These are phyloP conservation scores for Zaprionus bogoriensis DNA, from an alignment of 2,888 invertebrate species.

Conservation along the genomic window DNA sequence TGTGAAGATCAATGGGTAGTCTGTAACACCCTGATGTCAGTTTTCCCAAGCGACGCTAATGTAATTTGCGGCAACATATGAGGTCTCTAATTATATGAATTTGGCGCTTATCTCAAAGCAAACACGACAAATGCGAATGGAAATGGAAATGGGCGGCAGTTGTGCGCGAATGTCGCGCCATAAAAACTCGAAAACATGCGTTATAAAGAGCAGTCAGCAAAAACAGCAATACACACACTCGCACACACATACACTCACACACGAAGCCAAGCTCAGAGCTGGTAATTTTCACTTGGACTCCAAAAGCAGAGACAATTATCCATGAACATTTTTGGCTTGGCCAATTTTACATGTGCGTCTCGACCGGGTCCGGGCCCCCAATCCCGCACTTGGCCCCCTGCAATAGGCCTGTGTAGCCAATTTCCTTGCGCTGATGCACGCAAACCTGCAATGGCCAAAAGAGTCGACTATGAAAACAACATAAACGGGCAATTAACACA, in stretches of 20 bases:
- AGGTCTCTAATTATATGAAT: constrained; percentile 73
- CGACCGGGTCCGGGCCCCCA: no score
- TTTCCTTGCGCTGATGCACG: constrained; percentile 59
- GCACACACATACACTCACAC: not conserved
- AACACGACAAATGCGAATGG: constrained; percentile 70
- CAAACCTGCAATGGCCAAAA: constrained; percentile 53
- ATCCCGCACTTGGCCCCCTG: no score
- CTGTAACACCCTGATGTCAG: not conserved
- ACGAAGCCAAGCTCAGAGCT: constrained; percentile 19
- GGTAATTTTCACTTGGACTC: constrained; percentile 64
- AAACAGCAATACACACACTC: not conserved
- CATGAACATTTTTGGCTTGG: constrained; percentile 54
- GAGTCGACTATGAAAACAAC: constrained; percentile 18
- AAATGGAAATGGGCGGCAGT: constrained; percentile 57
- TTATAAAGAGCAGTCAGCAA: constrained; percentile 30
- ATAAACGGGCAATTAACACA: constrained; percentile 58
- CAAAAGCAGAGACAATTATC: constrained; percentile 68
- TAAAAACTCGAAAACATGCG: constrained; percentile 28
- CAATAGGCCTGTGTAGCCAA: constrained; percentile 34
- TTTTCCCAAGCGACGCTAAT: constrained; percentile 39
- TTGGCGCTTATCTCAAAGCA: constrained; percentile 70
- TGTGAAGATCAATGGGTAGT: constrained; percentile 3
- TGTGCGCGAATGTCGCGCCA: constrained; percentile 21
- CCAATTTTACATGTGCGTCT: constrained; percentile 45
- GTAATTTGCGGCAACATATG: constrained; percentile 66